phyloP scores from a whole-genome alignment of 1,140 invertebrate species.

The Drosophila subobscura region DNA sequence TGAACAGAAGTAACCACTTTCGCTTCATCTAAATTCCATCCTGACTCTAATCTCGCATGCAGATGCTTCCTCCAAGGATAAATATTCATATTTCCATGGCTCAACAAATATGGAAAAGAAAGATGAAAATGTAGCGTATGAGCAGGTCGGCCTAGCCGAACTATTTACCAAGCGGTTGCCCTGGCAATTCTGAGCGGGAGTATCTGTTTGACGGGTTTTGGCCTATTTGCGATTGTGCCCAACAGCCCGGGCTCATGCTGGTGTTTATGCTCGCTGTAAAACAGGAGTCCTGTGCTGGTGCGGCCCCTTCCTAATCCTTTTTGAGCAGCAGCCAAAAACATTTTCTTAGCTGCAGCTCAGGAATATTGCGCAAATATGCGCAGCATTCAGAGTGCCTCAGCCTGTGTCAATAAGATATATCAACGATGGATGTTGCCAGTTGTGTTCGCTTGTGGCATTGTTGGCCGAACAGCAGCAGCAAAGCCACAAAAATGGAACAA shows the following conservation, averaged over 20 bases:
- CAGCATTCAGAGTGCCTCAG: slow-evolving; percentile 17
- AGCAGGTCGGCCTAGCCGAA: neutral
- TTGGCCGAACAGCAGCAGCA: slow-evolving; percentile 4
- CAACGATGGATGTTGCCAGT: slow-evolving; percentile 2
- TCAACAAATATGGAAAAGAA: too few species aligned
- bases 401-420: slow-evolving; percentile 54
- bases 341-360: slow-evolving; percentile 75
- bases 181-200: neutral
- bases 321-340: slow-evolving; percentile 63
- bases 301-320: slow-evolving; percentile 57
- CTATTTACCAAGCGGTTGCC: too few species aligned
- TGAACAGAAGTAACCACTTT: too few species aligned
- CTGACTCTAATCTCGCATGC: too few species aligned
- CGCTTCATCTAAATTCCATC: too few species aligned
- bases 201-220: neutral
- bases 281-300: slow-evolving; percentile 34
- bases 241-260: neutral
- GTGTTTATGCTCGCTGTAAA: slow-evolving; percentile 44
- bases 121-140: neutral
- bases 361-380: slow-evolving; percentile 67
- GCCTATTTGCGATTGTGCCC: slow-evolving; percentile 28
- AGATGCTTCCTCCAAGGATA: too few species aligned
- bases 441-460: slow-evolving; percentile 30
- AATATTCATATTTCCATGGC: too few species aligned
- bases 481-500: slow-evolving; percentile 78